phyloP scores from a whole-genome alignment of 2,888 invertebrate genomes.

The Epinotia ramella region DNA sequence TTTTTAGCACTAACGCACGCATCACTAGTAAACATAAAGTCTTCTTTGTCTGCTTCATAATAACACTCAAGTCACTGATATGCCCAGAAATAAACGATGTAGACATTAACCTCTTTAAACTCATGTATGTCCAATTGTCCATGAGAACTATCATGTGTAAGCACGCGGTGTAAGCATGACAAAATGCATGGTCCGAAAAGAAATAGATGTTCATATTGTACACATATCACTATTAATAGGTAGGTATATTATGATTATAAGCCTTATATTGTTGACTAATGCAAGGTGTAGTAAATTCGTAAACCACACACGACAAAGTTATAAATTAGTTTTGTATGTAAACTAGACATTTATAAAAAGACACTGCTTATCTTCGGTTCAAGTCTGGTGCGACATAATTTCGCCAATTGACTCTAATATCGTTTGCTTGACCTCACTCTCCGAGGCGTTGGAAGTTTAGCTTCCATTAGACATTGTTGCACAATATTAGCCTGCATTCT shows the following conservation, averaged over 20 bases:
- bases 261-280: too few relatives aligned
- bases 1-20: too few relatives aligned
- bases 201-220: too few relatives aligned
- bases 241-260: too few relatives aligned
- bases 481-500: background rate
- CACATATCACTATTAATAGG: too few relatives aligned
- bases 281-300: too few relatives aligned
- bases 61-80: conserved; percentile 26
- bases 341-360: background rate
- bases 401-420: conserved; percentile 51
- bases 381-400: conserved; percentile 49
- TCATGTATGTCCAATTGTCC: conserved; percentile 13
- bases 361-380: background rate
- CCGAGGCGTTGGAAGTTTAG: conserved; percentile 11
- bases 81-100: conserved; percentile 31
- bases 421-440: conserved; percentile 48
- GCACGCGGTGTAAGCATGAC: background rate
- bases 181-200: background rate
- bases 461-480: background rate
- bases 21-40: conserved; percentile 6
- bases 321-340: too few relatives aligned
- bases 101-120: conserved; percentile 34
- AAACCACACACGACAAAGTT: too few relatives aligned
- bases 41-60: conserved; percentile 4
- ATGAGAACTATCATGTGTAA: background rate